Conservation (phyloP, 2,888 invertebrate species). For the Mythimna albipuncta region DNA sequence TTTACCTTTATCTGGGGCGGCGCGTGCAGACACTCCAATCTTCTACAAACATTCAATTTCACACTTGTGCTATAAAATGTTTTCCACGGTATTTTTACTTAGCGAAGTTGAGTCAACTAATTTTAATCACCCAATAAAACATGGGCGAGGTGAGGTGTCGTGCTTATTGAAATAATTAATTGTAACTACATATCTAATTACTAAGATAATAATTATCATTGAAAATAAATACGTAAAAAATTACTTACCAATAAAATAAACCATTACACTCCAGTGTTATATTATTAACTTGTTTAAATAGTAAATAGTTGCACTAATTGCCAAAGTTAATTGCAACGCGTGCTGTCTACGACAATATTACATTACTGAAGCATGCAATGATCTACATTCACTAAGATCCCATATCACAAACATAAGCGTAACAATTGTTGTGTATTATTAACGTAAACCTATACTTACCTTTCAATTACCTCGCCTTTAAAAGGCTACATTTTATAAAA, state of each 20-base stretch:
- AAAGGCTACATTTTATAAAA: conserved; percentile 83
- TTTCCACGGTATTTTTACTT: conserved; percentile 66
- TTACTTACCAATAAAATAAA: conserved; percentile 82
- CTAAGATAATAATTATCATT: conserved; percentile 60
- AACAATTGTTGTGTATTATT: conserved; percentile 67
- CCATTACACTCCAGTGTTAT: conserved; percentile 78
- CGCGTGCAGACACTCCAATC: conserved; percentile 72
- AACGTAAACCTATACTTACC: conserved; percentile 82
- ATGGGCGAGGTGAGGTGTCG: conserved; percentile 76
- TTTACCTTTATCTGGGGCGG: conserved; percentile 81
- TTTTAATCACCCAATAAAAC: conserved; percentile 67
- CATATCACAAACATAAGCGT: conserved; percentile 83
- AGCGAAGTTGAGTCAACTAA: conserved; percentile 68
- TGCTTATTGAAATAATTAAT: conserved; percentile 71
- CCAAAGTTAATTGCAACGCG: conserved; percentile 68
- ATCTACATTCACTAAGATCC: conserved; percentile 77
- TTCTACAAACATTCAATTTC: conserved; percentile 73
- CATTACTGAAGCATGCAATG: conserved; percentile 80
- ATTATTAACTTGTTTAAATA: conserved; percentile 68
- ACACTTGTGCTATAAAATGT: conserved; percentile 71
- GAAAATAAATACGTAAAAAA: conserved; percentile 74
- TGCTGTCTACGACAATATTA: conserved; percentile 66
- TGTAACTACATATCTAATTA: conserved; percentile 68
- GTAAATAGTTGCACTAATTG: conserved; percentile 75
- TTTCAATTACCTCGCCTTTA: conserved; percentile 83